A percentile compares a stretch with the other conserved stretches of the same genome.
Conservation (phyloP, 1,140 invertebrate genomes). For the Anoplolepis gracilipes region DNA sequence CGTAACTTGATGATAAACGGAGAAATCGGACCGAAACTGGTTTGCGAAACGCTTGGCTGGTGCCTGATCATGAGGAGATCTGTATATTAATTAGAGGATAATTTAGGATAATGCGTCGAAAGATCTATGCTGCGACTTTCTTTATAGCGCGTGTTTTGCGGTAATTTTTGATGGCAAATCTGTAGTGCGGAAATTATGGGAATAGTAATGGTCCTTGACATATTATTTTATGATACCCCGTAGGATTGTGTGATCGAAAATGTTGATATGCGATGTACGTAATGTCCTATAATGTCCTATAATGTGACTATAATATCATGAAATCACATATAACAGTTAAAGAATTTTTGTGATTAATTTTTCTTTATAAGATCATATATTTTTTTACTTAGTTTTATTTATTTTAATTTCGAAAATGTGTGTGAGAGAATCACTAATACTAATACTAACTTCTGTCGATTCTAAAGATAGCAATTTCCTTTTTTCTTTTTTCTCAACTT, state of each 20-base stretch:
- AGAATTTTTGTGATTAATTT: conserved; percentile 21
- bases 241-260: not conserved
- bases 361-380: not conserved
- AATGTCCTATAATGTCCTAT: too few relatives aligned
- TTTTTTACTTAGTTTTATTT: conserved; percentile 1
- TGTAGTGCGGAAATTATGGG: conserved; percentile 29
- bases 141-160: conserved; percentile 26
- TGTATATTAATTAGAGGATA: conserved; percentile 51
- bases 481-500: too few relatives aligned
- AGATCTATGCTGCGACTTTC: conserved; percentile 8
- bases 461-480: not conserved
- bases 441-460: not conserved
- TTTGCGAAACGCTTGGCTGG: conserved; percentile 19
- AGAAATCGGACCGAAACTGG: conserved; percentile 40
- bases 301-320: not conserved
- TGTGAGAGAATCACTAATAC: not conserved
- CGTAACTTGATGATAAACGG: conserved; percentile 26
- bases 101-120: conserved; percentile 45
- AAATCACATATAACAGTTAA: not conserved
- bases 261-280: not conserved
- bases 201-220: conserved; percentile 40
- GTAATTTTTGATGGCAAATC: conserved; percentile 43
- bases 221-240: not conserved
- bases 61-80: not conserved
- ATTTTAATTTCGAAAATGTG: conserved; percentile 23